A percentile compares a stretch with the other conserved stretches of the same genome.
phyloP scores from a whole-genome alignment of 2,797 vertebrate genomes.

The Molossus molossus region DNA sequence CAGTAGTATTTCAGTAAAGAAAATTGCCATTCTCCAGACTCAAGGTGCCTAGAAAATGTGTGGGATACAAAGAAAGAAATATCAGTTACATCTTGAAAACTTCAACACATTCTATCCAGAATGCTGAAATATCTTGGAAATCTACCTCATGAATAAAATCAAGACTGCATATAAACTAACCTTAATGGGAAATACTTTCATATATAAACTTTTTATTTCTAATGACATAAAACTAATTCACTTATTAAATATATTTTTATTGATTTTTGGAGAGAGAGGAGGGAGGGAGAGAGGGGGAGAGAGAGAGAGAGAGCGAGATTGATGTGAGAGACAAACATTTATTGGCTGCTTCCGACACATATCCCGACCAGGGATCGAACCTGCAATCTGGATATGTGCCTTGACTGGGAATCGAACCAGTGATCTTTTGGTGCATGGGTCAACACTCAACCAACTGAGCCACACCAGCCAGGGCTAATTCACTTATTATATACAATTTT shows the following conservation, averaged over 20 bases:
- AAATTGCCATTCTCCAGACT: not conserved
- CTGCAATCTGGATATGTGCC: too few relatives aligned
- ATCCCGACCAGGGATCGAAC: too few relatives aligned
- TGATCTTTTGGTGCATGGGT: too few relatives aligned
- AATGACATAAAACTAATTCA: slow-evolving; percentile 10
- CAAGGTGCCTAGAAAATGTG: not conserved
- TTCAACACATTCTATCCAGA: slow-evolving; percentile 33
- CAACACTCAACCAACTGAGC: too few relatives aligned
- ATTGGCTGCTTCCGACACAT: too few relatives aligned
- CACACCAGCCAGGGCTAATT: not conserved
- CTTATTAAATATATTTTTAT: not conserved
- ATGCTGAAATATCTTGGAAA: not conserved
- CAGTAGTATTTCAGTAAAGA: slow-evolving; percentile 38
- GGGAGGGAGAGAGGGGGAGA: too few relatives aligned
- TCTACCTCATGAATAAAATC: slow-evolving; percentile 40
- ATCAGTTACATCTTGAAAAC: slow-evolving; percentile 26
- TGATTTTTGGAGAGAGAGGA: too few relatives aligned
- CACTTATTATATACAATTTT: slow-evolving; percentile 31
- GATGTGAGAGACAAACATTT: too few relatives aligned
- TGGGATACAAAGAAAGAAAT: not conserved
- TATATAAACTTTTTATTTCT: not conserved
- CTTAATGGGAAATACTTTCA: slow-evolving; percentile 50
- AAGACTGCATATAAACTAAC: slow-evolving; percentile 46
- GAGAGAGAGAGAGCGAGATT: too few relatives aligned
- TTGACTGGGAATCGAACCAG: too few relatives aligned